These are phyloP conservation scores for Pterocles burchelli DNA, from an alignment of 2,113 vertebrate species.

Conservation along the genomic window DNA sequence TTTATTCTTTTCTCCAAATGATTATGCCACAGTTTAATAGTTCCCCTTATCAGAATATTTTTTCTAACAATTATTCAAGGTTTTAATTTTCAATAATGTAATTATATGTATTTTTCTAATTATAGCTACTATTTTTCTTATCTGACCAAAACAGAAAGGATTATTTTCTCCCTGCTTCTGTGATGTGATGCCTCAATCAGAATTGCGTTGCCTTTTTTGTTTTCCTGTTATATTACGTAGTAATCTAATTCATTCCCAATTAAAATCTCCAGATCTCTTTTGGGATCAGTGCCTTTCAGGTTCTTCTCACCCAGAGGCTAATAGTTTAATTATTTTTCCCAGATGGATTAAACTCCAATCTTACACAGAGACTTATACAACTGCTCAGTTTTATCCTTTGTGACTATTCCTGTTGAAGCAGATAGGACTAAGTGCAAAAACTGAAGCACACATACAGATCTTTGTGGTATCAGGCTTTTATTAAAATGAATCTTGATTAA, in stretches of 20 bases:
- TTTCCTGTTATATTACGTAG: neutral
- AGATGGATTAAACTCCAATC: neutral
- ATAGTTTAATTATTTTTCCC: conserved; percentile 12
- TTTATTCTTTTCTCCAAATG: neutral
- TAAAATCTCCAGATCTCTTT: neutral
- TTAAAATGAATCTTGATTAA: neutral
- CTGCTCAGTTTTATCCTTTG: neutral
- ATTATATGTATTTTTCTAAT: neutral
- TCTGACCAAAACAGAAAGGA: neutral
- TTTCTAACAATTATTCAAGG: neutral
- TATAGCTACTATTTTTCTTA: conserved; percentile 24
- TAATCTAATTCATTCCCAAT: conserved; percentile 13
- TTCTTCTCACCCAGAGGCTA: conserved; percentile 6
- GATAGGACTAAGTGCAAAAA: neutral
- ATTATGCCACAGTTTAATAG: neutral
- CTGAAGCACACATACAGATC: neutral
- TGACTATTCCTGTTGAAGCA: neutral
- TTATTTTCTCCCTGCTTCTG: conserved; percentile 29
- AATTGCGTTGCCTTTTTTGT: neutral
- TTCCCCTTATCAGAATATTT: neutral
- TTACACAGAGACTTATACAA: neutral
- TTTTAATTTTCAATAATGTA: neutral
- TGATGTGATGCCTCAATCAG: neutral
- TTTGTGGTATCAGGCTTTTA: neutral
- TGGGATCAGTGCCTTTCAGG: neutral